A percentile compares a stretch with the other conserved stretches of the same genome.
Conservation (phyloP, 35 echinoderm and acorn worm genomes). For the Strongylocentrotus purpuratus region DNA sequence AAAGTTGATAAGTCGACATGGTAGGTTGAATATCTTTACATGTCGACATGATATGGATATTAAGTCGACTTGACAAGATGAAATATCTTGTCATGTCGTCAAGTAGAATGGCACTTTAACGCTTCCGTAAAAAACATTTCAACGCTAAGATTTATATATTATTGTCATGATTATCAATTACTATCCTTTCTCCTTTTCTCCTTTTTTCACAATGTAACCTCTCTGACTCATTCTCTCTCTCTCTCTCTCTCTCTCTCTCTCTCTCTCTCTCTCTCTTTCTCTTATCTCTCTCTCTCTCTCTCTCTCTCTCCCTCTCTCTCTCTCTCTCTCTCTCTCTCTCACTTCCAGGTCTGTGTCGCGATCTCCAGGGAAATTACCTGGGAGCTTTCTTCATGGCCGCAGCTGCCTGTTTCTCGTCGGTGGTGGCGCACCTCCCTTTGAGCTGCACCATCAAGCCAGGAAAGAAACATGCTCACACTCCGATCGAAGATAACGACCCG, state of each 20-base stretch:
- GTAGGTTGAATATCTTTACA: no score
- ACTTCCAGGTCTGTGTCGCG: not conserved
- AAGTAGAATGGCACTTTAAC: no score
- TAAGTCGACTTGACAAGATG: not conserved
- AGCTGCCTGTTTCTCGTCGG: conserved; percentile 30
- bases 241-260: no score
- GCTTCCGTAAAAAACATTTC: no score
- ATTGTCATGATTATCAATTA: no score
- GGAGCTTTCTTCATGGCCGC: conserved; percentile 6
- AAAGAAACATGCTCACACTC: not conserved
- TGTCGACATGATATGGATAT: no score
- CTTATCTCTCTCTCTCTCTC: not conserved
- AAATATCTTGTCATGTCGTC: not conserved
- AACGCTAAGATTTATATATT: no score
- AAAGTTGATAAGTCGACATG: no score
- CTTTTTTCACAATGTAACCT: not conserved
- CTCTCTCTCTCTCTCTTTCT: not conserved
- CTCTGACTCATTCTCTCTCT: no score
- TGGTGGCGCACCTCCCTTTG: conserved; percentile 24
- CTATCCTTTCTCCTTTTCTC: not conserved
- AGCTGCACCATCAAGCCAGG: not conserved
- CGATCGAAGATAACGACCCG: not conserved
- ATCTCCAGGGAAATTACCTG: not conserved
- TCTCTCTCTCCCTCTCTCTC: not conserved
- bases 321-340: not conserved